Base-by-base conservation (phyloP, 2,888 invertebrate genomes). In the Ashinkailepas kermadecensis region DNA sequence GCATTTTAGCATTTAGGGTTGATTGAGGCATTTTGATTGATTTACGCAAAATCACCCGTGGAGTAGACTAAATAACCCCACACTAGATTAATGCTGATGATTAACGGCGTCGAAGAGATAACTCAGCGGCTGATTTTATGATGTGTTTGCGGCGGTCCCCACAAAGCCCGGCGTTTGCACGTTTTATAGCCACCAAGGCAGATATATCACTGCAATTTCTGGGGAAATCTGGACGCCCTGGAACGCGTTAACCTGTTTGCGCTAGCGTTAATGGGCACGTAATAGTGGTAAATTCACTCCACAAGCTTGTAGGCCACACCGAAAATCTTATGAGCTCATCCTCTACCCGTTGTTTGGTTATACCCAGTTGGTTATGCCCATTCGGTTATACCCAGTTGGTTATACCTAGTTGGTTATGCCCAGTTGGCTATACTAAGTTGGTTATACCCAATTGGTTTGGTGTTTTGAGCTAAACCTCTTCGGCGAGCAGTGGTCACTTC, bases 21-120 rank as follows among this genome's bases (percentile, higher is more conserved):
- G 18, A 70, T 70, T 70, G 39, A 70, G 70, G 70, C 18, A 54
- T 74, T 74, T 54, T 8, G 74, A 74, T 56, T 74, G 54, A 74
- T 74, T 56, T 74, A 56, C 21, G 54, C 56, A 56, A 21, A 56
- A 11, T 74, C 54, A 10, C 56, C 74, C 21, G 56, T 13, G 18
- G 56, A 54, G 74, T 23, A 56, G 54, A 74, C 56, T 56, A 56
- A 74, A 74, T 56, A 74, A 56, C 74, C 21, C 21, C 74, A 56
- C 21, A 74, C 74, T 56, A 56, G 56, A 56, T 74, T 74, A 74
- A 74, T 74, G 56, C 21, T 18, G 8, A 6, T 21, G 54, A 74
- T 74, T 74, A 56, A 74, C 21, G 74, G 74, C 74, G 18, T 9
- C 6, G 15, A 21, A 21, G 56, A 74, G 56, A 56, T 74, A 74